A percentile compares a stretch with the other conserved stretches of the same genome.
These are phyloP conservation scores for Malurus elegans DNA, from an alignment of 2,113 vertebrate genomes.

Conservation along the genomic window DNA sequence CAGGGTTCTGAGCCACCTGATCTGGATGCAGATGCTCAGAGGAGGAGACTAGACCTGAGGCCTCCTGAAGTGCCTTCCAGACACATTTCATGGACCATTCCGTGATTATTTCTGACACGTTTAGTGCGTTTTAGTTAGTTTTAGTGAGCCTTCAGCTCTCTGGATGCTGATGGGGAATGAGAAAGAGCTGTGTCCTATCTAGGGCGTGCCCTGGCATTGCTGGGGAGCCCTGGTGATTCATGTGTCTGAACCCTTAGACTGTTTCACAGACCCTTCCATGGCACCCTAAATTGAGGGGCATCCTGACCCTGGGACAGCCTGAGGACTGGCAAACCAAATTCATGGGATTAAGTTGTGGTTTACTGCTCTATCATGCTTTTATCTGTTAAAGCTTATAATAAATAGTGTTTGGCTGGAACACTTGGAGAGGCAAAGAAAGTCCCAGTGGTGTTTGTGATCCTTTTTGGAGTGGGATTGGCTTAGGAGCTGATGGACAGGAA, in stretches of 20 bases:
- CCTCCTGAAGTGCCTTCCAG: background rate
- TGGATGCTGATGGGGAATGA: background rate
- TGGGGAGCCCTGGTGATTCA: background rate
- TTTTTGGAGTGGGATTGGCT: background rate
- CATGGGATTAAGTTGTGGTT: background rate
- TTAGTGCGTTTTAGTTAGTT: background rate
- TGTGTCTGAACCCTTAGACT: background rate
- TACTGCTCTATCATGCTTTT: background rate
- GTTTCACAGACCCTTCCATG: background rate
- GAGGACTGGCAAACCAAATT: background rate
- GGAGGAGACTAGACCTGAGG: background rate
- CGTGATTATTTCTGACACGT: fast-evolving
- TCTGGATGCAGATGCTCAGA: background rate
- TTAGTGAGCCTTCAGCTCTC: background rate
- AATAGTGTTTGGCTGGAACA: background rate
- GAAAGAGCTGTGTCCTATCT: fast-evolving
- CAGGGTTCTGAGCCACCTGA: background rate
- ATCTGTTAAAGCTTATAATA: background rate
- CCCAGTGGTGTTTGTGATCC: background rate
- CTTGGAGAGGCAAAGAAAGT: background rate
- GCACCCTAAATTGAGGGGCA: background rate
- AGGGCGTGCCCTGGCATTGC: background rate
- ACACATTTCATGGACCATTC: background rate
- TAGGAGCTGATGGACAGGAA: background rate
- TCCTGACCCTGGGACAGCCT: background rate